Base-by-base conservation (phyloP, 2,113 vertebrate species). In the Aleadryas rufinucha region DNA sequence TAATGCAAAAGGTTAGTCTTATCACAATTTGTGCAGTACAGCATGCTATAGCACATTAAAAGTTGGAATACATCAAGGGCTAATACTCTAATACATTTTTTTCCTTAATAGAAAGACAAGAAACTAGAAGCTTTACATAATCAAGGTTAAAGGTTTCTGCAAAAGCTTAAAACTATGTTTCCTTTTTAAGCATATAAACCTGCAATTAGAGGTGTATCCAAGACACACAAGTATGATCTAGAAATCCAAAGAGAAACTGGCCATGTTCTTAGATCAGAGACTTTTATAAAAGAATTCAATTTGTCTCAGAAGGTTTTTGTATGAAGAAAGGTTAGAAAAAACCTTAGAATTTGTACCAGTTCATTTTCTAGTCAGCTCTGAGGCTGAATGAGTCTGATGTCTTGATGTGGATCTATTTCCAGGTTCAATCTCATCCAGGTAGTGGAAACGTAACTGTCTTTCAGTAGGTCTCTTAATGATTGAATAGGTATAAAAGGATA, bases 81-180 rank as follows among this genome's bases (percentile, higher is more conserved):
- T 93, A 83, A 76, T 82, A 47, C 78, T 83, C n/a, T 63, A 90
- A 79, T 57, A 47, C 5, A 7, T 57, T 74, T 79, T 93, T 86
- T 89, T 44, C 28, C 13, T 69, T 95, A 86, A 37, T 35, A 75
- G 30, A 77, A 96, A 84, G 50, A 45, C 65, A 92, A 89, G 88
- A 78, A 92, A 66, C 65, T 49, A 83, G 50, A 84, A 84, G 30
- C 37, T 35, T 89, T 89, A 82, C 50, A 94, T 86, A 92, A 90
- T 74, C 70, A 88, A 27, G 83, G 90, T 84, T 87, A 95, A 94
- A 96, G 47, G n/a, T 84, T 70, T 47, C 61, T 72, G 69, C 78
- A 71, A 68, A 86, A 61, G 26, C 24, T 91, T 75, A 75, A 93
- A 93, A 91, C 35, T 4, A 44, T 71, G 16, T 44, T 80, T 74